Evolutionary conservation across 1,140 invertebrate genomes (phyloP).

Genomic region (Linepithema humile): DNA sequence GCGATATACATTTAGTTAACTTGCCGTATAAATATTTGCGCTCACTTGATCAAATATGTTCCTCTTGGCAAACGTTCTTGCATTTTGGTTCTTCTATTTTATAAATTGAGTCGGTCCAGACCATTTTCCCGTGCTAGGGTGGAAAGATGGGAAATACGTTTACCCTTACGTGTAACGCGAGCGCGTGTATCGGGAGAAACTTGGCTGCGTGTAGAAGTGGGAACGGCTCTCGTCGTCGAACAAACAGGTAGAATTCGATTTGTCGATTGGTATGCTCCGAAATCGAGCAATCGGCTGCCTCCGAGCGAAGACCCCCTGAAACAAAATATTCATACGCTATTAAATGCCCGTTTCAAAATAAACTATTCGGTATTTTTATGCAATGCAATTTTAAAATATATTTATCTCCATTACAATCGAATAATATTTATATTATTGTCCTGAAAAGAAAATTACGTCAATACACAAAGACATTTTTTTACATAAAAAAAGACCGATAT

Average conservation of each 20-base stretch:
- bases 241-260: constrained; percentile 73
- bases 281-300: constrained; percentile 64
- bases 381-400: background rate
- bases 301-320: constrained; percentile 6
- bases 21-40: constrained; percentile 40
- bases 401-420: background rate
- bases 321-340: background rate
- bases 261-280: constrained; percentile 66
- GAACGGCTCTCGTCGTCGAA: constrained; percentile 46
- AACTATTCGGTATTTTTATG: background rate
- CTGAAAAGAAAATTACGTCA: background rate
- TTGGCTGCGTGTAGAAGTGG: constrained; percentile 28
- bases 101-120: constrained; percentile 67
- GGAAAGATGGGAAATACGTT: constrained; percentile 42
- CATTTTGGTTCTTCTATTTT: constrained; percentile 65
- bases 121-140: constrained; percentile 35
- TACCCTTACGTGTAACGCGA: constrained; percentile 38
- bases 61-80: constrained; percentile 28
- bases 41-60: constrained; percentile 63
- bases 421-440: background rate
- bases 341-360: background rate
- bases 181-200: constrained; percentile 10
- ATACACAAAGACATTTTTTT: background rate
- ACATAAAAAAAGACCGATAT: background rate
- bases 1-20: constrained; percentile 31